Evolutionary conservation across 1,140 invertebrate species (phyloP).

Genomic region (Pantala flavescens): DNA sequence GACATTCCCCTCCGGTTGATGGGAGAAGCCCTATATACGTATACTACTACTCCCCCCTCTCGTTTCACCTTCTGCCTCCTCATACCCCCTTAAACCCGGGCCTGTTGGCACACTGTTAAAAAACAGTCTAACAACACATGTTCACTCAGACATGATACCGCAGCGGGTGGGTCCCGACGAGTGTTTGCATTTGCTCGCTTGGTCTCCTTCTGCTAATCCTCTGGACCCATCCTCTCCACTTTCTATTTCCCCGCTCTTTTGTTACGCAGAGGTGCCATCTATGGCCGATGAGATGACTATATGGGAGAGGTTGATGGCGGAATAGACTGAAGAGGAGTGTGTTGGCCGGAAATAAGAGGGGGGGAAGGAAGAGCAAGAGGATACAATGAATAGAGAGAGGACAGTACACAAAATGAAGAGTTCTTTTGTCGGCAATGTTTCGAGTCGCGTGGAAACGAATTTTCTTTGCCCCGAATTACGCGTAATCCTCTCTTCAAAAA

Average conservation of each 20-base stretch:
- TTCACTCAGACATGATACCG: constrained; percentile 5
- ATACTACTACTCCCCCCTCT: too few relatives aligned
- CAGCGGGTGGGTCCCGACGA: neutral
- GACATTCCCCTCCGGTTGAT: too few relatives aligned
- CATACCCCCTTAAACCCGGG: neutral
- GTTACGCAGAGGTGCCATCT: neutral
- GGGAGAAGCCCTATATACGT: too few relatives aligned
- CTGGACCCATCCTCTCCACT: neutral
- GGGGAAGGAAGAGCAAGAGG: neutral
- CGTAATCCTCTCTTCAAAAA: too few relatives aligned
- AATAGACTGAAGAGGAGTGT: neutral
- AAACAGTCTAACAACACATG: neutral
- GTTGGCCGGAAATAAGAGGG: neutral
- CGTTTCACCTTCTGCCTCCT: neutral
- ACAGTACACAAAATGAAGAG: too few relatives aligned
- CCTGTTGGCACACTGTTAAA: neutral
- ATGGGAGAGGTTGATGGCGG: neutral
- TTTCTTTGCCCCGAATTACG: too few relatives aligned
- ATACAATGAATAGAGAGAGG: too few relatives aligned
- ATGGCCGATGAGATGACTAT: neutral
- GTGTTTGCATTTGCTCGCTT: neutral
- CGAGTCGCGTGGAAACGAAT: too few relatives aligned
- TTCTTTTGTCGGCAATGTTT: too few relatives aligned
- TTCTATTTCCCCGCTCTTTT: neutral
- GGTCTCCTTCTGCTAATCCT: neutral